A percentile compares a stretch with the other conserved stretches of the same genome.
Evolutionary conservation across 2,888 invertebrate species (phyloP).

Genomic region (Axea sp.): DNA sequence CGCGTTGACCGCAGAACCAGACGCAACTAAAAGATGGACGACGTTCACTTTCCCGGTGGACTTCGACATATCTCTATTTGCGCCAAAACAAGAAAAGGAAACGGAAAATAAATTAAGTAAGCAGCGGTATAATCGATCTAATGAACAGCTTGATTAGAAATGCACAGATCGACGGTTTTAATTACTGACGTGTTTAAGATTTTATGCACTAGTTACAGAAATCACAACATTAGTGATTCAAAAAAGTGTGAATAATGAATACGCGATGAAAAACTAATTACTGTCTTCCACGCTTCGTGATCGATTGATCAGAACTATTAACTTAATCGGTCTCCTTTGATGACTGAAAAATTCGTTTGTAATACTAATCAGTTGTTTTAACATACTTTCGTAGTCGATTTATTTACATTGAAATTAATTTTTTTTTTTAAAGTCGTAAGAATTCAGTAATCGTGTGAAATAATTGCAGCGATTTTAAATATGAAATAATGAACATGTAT

Average conservation of each 20-base stretch:
- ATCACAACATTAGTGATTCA: neutral
- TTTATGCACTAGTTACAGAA: conserved; percentile 23
- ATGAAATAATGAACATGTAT: conserved; percentile 14
- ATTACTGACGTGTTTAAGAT: conserved; percentile 6
- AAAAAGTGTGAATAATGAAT: conserved; percentile 17
- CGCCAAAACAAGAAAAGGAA: conserved; percentile 85
- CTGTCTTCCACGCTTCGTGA: conserved; percentile 13
- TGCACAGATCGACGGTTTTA: neutral
- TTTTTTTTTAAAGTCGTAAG: too few species aligned
- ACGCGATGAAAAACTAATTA: conserved; percentile 35
- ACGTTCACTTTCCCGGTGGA: conserved; percentile 90
- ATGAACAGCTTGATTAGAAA: neutral
- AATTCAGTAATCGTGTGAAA: too few species aligned
- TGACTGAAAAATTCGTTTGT: conserved; percentile 12
- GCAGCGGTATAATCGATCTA: conserved; percentile 73
- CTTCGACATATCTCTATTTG: conserved; percentile 84
- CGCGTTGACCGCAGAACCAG: conserved; percentile 89
- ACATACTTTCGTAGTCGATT: conserved; percentile 21
- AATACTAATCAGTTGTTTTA: conserved; percentile 5
- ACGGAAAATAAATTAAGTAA: conserved; percentile 87
- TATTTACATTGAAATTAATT: too few species aligned
- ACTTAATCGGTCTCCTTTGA: conserved; percentile 9
- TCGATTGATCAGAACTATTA: conserved; percentile 28
- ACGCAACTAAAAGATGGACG: conserved; percentile 89
- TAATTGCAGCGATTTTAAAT: conserved; percentile 3